phyloP scores from a whole-genome alignment of 2,113 vertebrate genomes.

The Chaetodon trifascialis region DNA sequence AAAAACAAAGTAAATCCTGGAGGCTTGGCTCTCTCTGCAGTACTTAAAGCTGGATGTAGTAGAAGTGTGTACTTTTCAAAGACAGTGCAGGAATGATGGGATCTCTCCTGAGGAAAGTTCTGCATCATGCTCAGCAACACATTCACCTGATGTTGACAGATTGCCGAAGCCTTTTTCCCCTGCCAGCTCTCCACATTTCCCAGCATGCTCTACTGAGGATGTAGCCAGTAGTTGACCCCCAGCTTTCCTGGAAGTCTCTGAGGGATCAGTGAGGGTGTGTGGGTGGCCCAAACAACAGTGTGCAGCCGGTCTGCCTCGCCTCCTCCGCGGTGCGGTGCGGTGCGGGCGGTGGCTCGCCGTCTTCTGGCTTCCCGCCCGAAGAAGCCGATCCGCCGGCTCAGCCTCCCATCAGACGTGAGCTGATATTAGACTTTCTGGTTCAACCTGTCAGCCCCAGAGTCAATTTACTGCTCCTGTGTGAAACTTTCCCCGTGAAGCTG shows the following conservation, averaged over 20 bases:
- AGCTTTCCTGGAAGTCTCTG: slow-evolving; percentile 34
- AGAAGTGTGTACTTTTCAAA: not conserved
- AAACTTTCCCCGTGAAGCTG: not conserved
- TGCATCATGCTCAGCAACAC: slow-evolving; percentile 11
- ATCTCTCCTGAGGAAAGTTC: slow-evolving; percentile 25
- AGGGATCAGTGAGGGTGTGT: not conserved
- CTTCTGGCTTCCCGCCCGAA: not conserved
- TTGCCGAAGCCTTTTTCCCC: not conserved
- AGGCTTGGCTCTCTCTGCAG: not conserved
- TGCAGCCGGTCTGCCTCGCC: not conserved
- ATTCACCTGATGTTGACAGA: slow-evolving; percentile 44
- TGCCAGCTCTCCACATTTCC: slow-evolving; percentile 21
- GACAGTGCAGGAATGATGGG: slow-evolving; percentile 21
- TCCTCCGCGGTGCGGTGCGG: not conserved
- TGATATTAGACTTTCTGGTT: not conserved
- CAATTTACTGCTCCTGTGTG: slow-evolving; percentile 1
- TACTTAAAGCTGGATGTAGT: not conserved
- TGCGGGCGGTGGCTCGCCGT: slow-evolving; percentile 5
- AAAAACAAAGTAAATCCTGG: not conserved
- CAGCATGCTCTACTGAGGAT: slow-evolving; percentile 13
- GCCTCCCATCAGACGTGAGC: slow-evolving; percentile 4
- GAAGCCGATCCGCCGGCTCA: not conserved
- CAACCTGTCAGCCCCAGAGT: not conserved
- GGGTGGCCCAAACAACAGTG: not conserved
- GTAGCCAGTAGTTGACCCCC: slow-evolving; percentile 23